Evolutionary conservation across 2,113 vertebrate species (phyloP).

Genomic region (Nothoprocta perdicaria): DNA sequence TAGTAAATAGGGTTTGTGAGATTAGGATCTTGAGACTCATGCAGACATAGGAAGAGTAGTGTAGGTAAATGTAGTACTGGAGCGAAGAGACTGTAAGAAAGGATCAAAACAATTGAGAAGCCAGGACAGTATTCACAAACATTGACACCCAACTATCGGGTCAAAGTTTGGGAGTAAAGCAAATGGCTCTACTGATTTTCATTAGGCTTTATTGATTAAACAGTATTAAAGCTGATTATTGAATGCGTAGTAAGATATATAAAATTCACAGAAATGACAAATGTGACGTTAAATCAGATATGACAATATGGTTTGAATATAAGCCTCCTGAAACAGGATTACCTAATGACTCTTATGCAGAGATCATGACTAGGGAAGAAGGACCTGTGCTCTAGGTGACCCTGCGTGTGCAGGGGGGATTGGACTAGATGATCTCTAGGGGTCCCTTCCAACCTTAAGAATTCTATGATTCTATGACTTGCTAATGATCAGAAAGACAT

Average conservation of each 20-base stretch:
- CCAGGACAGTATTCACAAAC: background rate
- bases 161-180: background rate
- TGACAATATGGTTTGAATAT: background rate
- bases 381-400: too few relatives aligned
- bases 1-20: background rate
- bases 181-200: background rate
- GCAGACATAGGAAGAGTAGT: background rate
- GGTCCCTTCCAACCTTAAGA: too few relatives aligned
- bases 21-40: background rate
- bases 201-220: background rate
- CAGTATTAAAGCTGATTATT: background rate
- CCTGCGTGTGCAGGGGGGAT: too few relatives aligned
- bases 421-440: too few relatives aligned
- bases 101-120: background rate
- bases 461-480: too few relatives aligned
- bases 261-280: background rate
- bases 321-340: background rate
- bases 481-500: background rate
- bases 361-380: background rate
- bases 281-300: background rate
- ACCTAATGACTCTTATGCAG: background rate
- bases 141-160: background rate
- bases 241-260: background rate
- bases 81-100: background rate
- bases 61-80: background rate